Conservation (phyloP, 64 coral and sea anemone genomes). For the Actinia equina region DNA sequence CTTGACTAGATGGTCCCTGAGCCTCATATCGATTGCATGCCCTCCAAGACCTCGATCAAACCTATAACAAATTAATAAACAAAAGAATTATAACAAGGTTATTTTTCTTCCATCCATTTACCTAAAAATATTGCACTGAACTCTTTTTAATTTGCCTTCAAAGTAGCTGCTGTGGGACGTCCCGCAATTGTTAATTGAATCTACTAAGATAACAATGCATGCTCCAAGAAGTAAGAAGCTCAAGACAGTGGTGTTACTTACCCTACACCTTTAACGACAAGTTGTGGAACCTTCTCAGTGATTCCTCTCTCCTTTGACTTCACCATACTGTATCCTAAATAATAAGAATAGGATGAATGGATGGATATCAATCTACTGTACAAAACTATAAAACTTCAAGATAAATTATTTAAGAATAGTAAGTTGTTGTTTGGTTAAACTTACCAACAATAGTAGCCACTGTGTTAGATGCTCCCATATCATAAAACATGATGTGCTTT, state of each 20-base stretch:
- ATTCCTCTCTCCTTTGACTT: slow-evolving; percentile 94
- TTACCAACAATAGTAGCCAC: slow-evolving; percentile 91
- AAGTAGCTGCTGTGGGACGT: no score
- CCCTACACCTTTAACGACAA: slow-evolving; percentile 87
- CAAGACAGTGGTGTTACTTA: slow-evolving; percentile 19
- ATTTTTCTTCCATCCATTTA: background rate
- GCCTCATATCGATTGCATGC: slow-evolving; percentile 82
- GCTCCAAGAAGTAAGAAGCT: no score
- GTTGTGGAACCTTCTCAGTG: slow-evolving; percentile 84
- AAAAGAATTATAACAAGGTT: background rate
- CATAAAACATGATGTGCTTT: slow-evolving; percentile 96
- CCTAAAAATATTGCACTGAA: background rate
- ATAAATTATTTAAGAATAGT: no score
- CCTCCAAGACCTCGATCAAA: slow-evolving; percentile 97
- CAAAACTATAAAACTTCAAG: no score
- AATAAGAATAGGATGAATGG: background rate
- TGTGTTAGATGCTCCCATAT: slow-evolving; percentile 92
- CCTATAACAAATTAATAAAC: slow-evolving; percentile 16
- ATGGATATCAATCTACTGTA: no score
- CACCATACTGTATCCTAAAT: slow-evolving; percentile 83
- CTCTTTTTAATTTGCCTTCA: no score
- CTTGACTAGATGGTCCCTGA: slow-evolving; percentile 89
- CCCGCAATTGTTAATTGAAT: no score
- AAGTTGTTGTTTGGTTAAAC: background rate
- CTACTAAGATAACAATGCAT: no score